Base-by-base conservation (phyloP, 1,140 invertebrate genomes). In the Anadara kagoshimensis region DNA sequence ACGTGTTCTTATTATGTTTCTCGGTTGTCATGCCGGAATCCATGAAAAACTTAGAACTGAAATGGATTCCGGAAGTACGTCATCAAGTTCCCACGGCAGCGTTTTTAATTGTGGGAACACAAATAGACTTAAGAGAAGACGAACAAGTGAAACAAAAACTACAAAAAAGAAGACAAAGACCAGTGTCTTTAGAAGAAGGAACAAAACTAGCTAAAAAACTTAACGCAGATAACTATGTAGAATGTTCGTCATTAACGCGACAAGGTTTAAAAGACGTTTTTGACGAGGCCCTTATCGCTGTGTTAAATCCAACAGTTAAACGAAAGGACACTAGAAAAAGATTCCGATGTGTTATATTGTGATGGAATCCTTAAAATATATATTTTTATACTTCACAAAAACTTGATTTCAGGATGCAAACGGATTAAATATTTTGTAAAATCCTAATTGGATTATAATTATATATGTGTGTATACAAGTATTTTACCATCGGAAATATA, bases 1-100 rank as follows among this genome's bases (percentile, higher is more conserved):
- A 99, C 90, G 97, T 99, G 65, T 99, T 99, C 91, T 93, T 99
- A 74, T 97, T 99, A 58, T 98, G 97, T 91, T 99, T 99, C 90
- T 99, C 97, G 81, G 97, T 99, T 75, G 97, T 99, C 43, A 98
- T 96, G 79, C 98, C 98, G 68, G 96, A 97, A n/a, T 98, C 97
- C 76, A 98, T 98, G 91, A 97, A 99, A 90, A 99, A 99, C 90
- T 96, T 99, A 69, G 92, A 97, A 85, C 96, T 96, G 71, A 99
- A 98, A 92, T 88, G 91, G 91, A 85, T 88, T 74, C 89, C 90
- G 18, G 91, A 92, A 86, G 88, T 92, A 26, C 90, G 92, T 29
- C 90, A 91, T 76, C 89, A 91, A 76, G 98, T 96, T 90, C 93
- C 94, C 10, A 78, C 79, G 47, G 96, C 97, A 73, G 97, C 96